These are phyloP conservation scores for Garra rufa DNA, from an alignment of 2,113 vertebrate species.

Conservation along the genomic window DNA sequence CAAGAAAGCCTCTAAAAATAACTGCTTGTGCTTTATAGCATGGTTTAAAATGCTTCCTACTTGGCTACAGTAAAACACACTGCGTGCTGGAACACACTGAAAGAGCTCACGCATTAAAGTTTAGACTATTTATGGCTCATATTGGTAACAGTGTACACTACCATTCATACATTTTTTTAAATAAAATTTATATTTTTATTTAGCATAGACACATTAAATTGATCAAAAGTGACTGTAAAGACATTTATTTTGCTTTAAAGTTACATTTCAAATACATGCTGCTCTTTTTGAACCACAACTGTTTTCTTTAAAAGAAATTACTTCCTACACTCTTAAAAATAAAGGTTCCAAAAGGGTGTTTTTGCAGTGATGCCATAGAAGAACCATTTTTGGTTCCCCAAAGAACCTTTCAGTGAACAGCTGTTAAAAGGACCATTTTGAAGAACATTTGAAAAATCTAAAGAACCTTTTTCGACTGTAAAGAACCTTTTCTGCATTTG, in stretches of 20 bases:
- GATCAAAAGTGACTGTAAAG: neutral
- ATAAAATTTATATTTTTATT: neutral
- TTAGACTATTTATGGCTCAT: neutral
- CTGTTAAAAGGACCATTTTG: too few relatives aligned
- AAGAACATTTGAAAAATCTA: too few relatives aligned
- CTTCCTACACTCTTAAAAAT: too few relatives aligned
- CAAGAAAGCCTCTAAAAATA: conserved; percentile 59
- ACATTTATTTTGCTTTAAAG: neutral
- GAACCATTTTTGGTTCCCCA: too few relatives aligned
- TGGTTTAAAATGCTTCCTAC: neutral
- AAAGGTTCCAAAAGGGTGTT: too few relatives aligned
- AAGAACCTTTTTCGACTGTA: too few relatives aligned
- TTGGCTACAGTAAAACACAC: conserved; percentile 3
- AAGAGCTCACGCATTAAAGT: neutral
- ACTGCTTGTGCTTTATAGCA: neutral
- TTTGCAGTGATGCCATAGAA: too few relatives aligned
- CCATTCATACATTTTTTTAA: neutral
- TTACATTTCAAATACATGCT: neutral
- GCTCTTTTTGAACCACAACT: too few relatives aligned
- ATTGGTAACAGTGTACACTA: neutral
- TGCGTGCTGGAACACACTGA: neutral
- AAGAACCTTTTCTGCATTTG: too few relatives aligned
- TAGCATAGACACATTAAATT: neutral
- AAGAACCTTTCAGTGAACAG: too few relatives aligned
- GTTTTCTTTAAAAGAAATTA: too few relatives aligned